phyloP scores from a whole-genome alignment of 1,140 invertebrate species.

The Rhopalosiphum maidis region DNA sequence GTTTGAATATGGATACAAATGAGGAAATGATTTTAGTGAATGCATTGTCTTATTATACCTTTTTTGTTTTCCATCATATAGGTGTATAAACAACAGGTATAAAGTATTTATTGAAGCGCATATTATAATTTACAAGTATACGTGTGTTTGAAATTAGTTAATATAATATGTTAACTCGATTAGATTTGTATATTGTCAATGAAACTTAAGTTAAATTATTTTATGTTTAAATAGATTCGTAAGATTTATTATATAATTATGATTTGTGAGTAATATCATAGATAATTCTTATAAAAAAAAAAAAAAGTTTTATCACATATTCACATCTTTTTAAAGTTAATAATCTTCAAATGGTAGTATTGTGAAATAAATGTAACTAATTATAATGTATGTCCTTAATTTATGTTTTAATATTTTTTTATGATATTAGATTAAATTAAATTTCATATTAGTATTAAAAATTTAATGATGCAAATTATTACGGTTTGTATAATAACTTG shows the following conservation, averaged over 20 bases:
- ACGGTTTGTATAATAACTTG: not conserved
- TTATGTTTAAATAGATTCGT: not conserved
- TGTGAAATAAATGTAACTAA: not conserved
- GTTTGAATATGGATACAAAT: not conserved
- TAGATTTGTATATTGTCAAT: no score
- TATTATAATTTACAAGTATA: not conserved
- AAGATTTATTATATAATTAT: not conserved
- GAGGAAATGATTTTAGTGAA: not conserved
- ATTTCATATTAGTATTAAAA: not conserved
- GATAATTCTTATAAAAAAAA: no score
- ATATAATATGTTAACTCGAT: no score
- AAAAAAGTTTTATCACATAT: not conserved
- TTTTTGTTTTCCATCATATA: not conserved
- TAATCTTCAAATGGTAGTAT: not conserved
- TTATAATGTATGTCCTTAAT: not conserved
- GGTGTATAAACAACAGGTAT: not conserved
- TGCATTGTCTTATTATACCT: not conserved
- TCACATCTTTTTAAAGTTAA: not conserved
- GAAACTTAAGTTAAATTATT: no score
- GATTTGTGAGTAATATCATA: no score
- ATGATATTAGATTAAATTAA: not conserved
- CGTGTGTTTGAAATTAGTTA: not conserved
- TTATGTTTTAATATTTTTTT: not conserved
- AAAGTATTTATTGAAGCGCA: not conserved
- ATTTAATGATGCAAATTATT: not conserved